Evolutionary conservation across 1,140 invertebrate genomes (phyloP).

Genomic region (Lordiphosa collinella): DNA sequence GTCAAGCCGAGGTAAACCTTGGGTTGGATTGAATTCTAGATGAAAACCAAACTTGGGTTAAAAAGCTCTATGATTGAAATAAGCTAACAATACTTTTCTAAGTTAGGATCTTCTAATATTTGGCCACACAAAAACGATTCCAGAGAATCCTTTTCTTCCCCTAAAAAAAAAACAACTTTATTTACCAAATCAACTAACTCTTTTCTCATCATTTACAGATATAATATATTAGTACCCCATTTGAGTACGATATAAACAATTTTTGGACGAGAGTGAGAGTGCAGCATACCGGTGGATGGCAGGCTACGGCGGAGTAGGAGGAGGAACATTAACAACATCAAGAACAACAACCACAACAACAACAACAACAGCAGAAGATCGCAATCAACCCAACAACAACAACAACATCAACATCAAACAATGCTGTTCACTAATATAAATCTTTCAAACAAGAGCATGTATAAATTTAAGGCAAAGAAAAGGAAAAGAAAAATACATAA

Average conservation of each 20-base stretch:
- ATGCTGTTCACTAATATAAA: constrained; percentile 48
- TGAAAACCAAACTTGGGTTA: too few relatives aligned
- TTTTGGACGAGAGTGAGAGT: constrained; percentile 38
- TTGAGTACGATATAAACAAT: constrained; percentile 54
- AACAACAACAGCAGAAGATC: constrained; percentile 13
- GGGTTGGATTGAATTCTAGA: too few relatives aligned
- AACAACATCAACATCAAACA: constrained; percentile 24
- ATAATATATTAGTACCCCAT: constrained; percentile 70
- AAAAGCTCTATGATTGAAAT: too few relatives aligned
- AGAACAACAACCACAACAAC: constrained; percentile 2
- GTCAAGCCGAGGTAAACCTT: too few relatives aligned
- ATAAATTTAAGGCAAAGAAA: constrained; percentile 37
- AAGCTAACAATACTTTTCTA: too few relatives aligned
- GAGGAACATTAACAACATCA: constrained; percentile 8
- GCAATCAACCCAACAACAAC: constrained; percentile 20
- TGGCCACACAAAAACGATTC: too few relatives aligned
- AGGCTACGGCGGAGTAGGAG: background rate
- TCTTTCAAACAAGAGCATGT: constrained; percentile 36
- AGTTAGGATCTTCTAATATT: too few relatives aligned
- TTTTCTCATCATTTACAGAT: constrained; percentile 43
- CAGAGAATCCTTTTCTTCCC: background rate
- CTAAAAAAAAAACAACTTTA: background rate
- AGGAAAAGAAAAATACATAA: constrained; percentile 33
- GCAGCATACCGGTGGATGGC: constrained; percentile 8
- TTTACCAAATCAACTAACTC: constrained; percentile 10